Percentiles rank a stretch among this genome's conserved stretches.
Evolutionary conservation across 2,113 vertebrate genomes (phyloP).

Genomic region (Peromyscus californicus): DNA sequence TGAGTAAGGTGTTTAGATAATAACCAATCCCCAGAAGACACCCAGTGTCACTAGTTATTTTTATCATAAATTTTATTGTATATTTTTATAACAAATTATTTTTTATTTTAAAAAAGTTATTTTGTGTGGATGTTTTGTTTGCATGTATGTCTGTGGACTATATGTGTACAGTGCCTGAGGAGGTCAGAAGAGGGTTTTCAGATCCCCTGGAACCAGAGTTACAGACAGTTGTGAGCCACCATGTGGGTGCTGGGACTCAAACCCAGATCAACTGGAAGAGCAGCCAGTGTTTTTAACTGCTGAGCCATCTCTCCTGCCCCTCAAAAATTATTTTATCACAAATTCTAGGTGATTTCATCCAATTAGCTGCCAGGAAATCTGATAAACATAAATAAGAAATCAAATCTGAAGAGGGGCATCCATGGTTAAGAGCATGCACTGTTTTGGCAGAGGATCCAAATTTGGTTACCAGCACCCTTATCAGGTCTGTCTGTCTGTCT

Average conservation of each 20-base stretch:
- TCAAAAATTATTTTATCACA: background rate
- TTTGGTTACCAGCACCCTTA: background rate
- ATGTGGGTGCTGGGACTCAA: background rate
- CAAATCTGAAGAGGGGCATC: too few relatives aligned
- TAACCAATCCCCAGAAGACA: background rate
- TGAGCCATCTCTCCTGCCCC: background rate
- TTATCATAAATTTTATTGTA: background rate
- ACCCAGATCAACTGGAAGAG: background rate
- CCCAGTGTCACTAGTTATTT: background rate
- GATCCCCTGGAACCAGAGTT: background rate
- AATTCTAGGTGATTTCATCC: background rate
- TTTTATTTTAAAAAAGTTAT: background rate
- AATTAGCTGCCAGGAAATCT: background rate
- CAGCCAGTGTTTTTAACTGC: background rate
- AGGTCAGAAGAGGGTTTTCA: background rate
- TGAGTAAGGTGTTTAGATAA: background rate
- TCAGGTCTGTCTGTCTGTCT: too few relatives aligned
- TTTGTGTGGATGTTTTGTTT: background rate
- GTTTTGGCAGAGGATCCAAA: background rate
- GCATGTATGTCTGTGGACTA: background rate
- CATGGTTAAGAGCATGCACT: background rate
- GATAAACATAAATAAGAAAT: constrained; percentile 53
- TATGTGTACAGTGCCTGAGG: background rate
- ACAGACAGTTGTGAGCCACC: background rate
- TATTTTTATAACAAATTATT: background rate